Evolutionary conservation across 2,113 vertebrate genomes (phyloP).

Genomic region (Girardinichthys multiradiatus): DNA sequence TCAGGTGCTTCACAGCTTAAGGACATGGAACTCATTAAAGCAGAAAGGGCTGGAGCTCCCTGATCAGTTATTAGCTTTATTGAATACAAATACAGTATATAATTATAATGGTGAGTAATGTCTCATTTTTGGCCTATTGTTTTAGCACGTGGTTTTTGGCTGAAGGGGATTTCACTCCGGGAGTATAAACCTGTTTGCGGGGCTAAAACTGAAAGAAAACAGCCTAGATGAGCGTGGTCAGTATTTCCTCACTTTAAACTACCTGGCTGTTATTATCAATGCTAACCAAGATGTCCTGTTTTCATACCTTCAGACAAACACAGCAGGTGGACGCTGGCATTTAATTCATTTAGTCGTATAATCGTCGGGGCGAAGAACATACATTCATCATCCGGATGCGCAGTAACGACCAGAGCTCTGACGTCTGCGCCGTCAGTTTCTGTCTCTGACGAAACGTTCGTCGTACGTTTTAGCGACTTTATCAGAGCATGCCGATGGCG

Average conservation of each 20-base stretch:
- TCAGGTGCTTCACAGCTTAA: too few species aligned
- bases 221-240: background rate
- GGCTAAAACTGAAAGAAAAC: too few species aligned
- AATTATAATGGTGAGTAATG: too few species aligned
- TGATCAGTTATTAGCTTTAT: too few species aligned
- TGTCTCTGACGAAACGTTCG: conserved; percentile 6
- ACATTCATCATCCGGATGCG: conserved; percentile 96
- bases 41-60: too few species aligned
- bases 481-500: conserved; percentile 33
- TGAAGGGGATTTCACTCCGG: too few species aligned
- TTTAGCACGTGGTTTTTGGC: too few species aligned
- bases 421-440: conserved; percentile 11
- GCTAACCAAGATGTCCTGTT: background rate
- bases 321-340: conserved; percentile 81
- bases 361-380: conserved; percentile 95
- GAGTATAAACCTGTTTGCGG: too few species aligned
- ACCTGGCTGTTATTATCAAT: background rate
- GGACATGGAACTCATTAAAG: too few species aligned
- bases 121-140: too few species aligned
- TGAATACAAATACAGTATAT: too few species aligned
- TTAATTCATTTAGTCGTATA: conserved; percentile 77
- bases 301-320: conserved; percentile 93
- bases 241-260: background rate
- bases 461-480: conserved; percentile 29
- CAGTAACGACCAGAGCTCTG: conserved; percentile 85